Evolutionary conservation across 92 coral and sea anemone genomes (phyloP).

Genomic region (Plumapathes pennacea): DNA sequence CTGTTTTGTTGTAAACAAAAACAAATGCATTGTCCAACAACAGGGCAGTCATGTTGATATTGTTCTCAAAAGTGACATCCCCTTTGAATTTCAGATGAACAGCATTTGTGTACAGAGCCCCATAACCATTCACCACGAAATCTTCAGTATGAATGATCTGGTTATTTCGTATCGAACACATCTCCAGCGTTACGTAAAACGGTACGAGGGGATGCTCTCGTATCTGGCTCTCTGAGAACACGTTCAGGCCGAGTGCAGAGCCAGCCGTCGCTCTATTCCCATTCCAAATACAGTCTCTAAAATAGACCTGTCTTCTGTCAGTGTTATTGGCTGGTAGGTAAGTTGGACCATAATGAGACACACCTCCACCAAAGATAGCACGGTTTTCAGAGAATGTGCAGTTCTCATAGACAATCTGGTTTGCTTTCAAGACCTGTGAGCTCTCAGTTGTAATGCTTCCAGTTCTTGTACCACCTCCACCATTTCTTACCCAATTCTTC

Average conservation of each 20-base stretch:
- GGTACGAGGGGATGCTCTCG: neutral
- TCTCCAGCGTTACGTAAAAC: slow-evolving; percentile 24
- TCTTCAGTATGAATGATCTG: slow-evolving; percentile 39
- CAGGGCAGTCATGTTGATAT: slow-evolving; percentile 47
- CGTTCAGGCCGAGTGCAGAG: slow-evolving; percentile 28
- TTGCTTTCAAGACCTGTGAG: slow-evolving; percentile 4
- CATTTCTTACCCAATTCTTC: slow-evolving; percentile 51
- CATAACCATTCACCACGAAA: slow-evolving; percentile 58
- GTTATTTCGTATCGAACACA: slow-evolving; percentile 22
- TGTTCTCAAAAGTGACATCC: slow-evolving; percentile 17
- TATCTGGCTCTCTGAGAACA: neutral
- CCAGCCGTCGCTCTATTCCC: slow-evolving; percentile 28
- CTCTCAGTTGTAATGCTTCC: slow-evolving; percentile 25
- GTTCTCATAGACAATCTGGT: slow-evolving; percentile 44
- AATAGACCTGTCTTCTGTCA: slow-evolving; percentile 12
- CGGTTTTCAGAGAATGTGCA: slow-evolving; percentile 46
- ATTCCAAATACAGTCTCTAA: slow-evolving; percentile 20
- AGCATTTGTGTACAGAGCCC: slow-evolving; percentile 46
- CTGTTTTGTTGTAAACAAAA: slow-evolving; percentile 14
- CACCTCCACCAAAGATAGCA: slow-evolving; percentile 67
- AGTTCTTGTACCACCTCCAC: slow-evolving; percentile 77
- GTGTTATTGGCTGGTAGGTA: slow-evolving; percentile 13
- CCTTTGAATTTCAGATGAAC: slow-evolving; percentile 41
- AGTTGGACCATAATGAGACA: slow-evolving; percentile 44
- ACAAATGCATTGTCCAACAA: slow-evolving; percentile 44